Evolutionary conservation across 2,113 vertebrate species (phyloP), one percentile per base, ranked within the genome.

Genomic region (Percina caprodes): DNA sequence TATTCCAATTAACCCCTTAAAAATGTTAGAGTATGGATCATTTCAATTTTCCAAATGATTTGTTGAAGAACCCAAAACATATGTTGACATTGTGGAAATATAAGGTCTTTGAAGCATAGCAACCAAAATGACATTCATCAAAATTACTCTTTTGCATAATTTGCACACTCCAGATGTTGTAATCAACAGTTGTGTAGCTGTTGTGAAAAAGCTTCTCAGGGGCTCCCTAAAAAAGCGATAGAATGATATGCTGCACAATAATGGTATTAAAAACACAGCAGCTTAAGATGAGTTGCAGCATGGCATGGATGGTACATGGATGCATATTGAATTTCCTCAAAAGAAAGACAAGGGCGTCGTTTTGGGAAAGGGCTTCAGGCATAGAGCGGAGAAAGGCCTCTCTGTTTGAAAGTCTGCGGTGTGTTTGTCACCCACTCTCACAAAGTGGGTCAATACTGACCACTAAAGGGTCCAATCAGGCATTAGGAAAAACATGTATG

Each of bases 381-480:
- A 82, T 83, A 88, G 74, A 84, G 89, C 69, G 72, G 77, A 91
- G 71, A 69, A 90, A 89, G 92, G 87, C 91, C 80, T 90, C 90
- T 85, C 88, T 91, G 91, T 90, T 82, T 84, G 62, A 83, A 80
- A 89, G 88, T 91, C 69, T 77, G 92, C 84, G 30, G 91, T 66
- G 30, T 61, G 77, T 80, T 90, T 67, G 69, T 85, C 88, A 74
- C 79, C 90, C 87, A 86, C 80, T 84, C 80, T 71, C 86, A 85
- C 72, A 69, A 77, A 84, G 84, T 70, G 69, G 84, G 88, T 63
- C 75, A 71, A 80, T 86, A 90, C 80, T 68, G 84, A 81, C 84
- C 77, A 70, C 91, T 88, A 89, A 90, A 92, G 89, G 88, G 86
- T 93, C 92, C 89, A 67, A 77, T 87, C 88, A 84, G 88, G 83